A percentile compares a stretch with the other conserved stretches of the same genome.
Evolutionary conservation across 2,797 vertebrate genomes (phyloP).

Genomic region (Uromys caudimaculatus): DNA sequence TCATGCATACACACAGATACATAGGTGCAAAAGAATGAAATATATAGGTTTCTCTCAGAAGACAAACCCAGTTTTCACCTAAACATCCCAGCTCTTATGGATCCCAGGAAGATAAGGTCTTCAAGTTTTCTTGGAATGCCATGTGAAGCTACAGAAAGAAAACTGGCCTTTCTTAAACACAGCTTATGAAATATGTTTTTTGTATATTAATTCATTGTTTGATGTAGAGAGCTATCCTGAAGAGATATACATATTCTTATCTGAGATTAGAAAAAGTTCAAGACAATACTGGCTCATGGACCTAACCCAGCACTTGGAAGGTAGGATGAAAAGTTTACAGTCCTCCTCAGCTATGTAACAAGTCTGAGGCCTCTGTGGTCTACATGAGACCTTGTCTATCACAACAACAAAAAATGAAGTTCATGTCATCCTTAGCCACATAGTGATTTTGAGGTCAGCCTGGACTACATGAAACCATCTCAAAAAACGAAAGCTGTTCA

Average conservation of each 20-base stretch:
- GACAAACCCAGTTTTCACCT: constrained; percentile 3
- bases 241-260: constrained; percentile 3
- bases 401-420: background rate
- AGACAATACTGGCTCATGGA: background rate
- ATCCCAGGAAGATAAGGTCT: constrained; percentile 2
- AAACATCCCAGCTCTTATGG: background rate
- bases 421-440: background rate
- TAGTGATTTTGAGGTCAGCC: background rate
- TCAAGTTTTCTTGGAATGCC: constrained; percentile 13
- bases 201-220: background rate
- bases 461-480: background rate
- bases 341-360: background rate
- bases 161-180: background rate
- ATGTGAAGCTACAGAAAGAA: background rate
- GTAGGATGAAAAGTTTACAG: background rate
- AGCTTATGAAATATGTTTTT: background rate
- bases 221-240: background rate
- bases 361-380: background rate
- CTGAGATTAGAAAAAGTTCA: constrained; percentile 6
- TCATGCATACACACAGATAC: too few species aligned
- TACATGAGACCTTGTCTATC: background rate
- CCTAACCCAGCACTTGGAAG: background rate
- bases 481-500: background rate
- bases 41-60: background rate
- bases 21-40: constrained; percentile 24